Base-by-base conservation (phyloP, 2,888 invertebrate genomes). In the Bellardia bayeri region DNA sequence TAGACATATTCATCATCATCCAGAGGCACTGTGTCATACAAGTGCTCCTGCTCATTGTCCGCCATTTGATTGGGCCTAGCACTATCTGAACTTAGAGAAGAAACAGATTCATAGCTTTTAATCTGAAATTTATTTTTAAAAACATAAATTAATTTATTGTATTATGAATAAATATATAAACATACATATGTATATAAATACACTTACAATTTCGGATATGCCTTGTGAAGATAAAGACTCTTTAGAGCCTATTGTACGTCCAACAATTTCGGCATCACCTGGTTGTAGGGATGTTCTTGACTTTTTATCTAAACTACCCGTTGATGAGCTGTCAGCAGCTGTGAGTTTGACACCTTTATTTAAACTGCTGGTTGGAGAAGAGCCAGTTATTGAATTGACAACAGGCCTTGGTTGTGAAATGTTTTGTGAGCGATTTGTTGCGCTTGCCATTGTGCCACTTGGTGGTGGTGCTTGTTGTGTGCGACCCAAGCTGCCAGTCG, bases 1-100 rank as follows among this genome's bases (percentile, higher is more conserved):
- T 96, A 96, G 89, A 96, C 96, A 92, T 96, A 96, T 94, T 97
- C 96, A 78, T 96, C 96, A 89, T 95, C 95, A 87, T 96, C 96
- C 69, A 95, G 94, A 0, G 96, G 96, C 71, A 96, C 96, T 91
- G 96, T 96, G 91, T 96, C 96, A 90, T 96, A 96, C 90, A 96
- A 96, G 0, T 96, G 96, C 90, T 96, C 96, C 89, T 96, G 94
- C 66, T 95, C 90, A 93, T 95, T 88, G 94, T 95, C 88, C 14
- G 80, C 88, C 63, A 81, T 85, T 75, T 87, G 87, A 94, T 84
- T 85, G 58, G 95, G 88, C 94, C 94, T 92, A 94, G 95, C 89
- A 87, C 94, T 93, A 82, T 95, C 95, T 69, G 95, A 95, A 66
- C 95, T 95, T 64, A 95, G 90, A 0, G 96, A 95, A 86, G 95